Percentiles rank a stretch among this genome's conserved stretches.
Conservation (phyloP, 2,113 vertebrate species). For the Gadus macrocephalus region DNA sequence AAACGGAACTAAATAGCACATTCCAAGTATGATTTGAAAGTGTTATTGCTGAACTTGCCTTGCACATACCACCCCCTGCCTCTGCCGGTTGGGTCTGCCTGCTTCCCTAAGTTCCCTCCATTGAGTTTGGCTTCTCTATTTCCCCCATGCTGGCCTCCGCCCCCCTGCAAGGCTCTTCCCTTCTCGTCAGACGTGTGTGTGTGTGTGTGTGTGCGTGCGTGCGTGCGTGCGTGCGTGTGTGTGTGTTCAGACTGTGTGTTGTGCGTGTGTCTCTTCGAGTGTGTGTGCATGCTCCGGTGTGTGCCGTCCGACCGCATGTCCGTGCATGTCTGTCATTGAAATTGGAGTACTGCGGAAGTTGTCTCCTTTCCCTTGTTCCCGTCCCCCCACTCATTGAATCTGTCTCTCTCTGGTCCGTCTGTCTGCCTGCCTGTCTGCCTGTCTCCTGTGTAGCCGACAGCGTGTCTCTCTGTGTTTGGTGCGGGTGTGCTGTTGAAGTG, state of each 20-base stretch:
- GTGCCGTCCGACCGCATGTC: neutral
- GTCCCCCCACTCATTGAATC: neutral
- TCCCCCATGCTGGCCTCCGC: neutral
- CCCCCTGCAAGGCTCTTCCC: neutral
- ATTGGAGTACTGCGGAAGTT: too few relatives aligned
- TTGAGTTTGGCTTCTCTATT: neutral
- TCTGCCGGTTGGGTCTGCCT: neutral
- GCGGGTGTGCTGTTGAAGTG: conserved; percentile 44
- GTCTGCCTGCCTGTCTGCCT: conserved; percentile 3
- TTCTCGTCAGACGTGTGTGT: neutral
- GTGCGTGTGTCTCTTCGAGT: neutral
- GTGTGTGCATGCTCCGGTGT: neutral
- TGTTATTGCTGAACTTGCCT: neutral
- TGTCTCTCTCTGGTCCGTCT: neutral
- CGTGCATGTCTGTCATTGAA: too few relatives aligned
- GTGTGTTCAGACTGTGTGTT: neutral
- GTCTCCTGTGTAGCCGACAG: conserved; percentile 23
- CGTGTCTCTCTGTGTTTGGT: conserved; percentile 26
- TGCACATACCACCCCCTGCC: neutral
- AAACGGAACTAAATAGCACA: too few relatives aligned
- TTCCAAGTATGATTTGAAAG: too few relatives aligned
- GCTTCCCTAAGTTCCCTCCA: neutral
- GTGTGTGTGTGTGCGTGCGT: neutral
- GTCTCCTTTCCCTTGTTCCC: neutral
- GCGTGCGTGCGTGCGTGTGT: neutral